Percentiles rank a stretch among this genome's conserved stretches.
These are phyloP conservation scores for Euura saliciscinereae DNA, from an alignment of 1,140 invertebrate genomes.

Conservation along the genomic window DNA sequence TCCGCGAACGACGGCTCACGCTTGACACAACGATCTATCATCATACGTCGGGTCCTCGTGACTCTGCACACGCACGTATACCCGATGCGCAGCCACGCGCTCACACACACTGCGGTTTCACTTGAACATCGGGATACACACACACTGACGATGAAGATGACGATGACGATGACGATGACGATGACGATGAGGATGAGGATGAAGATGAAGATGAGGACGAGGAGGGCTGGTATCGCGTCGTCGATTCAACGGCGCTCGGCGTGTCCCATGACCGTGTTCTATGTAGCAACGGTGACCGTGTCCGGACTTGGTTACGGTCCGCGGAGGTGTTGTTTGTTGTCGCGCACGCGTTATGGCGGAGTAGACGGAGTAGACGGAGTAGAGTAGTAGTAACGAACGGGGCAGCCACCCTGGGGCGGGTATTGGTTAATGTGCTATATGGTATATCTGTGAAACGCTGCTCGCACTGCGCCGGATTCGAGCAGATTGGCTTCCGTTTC, in stretches of 20 bases:
- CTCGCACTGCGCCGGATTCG: slow-evolving; percentile 58
- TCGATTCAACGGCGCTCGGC: too few relatives aligned
- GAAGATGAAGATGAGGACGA: background rate
- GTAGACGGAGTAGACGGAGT: background rate
- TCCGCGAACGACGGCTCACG: too few relatives aligned
- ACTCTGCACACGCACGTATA: too few relatives aligned
- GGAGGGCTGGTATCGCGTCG: background rate
- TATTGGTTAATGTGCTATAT: slow-evolving; percentile 16
- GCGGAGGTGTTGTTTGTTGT: background rate
- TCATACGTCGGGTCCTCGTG: too few relatives aligned
- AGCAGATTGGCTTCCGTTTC: slow-evolving; percentile 59
- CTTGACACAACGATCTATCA: too few relatives aligned
- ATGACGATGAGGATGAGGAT: background rate
- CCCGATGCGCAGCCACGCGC: too few relatives aligned
- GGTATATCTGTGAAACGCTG: slow-evolving; percentile 28
- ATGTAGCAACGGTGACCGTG: too few relatives aligned
- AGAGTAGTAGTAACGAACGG: background rate
- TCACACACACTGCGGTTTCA: too few relatives aligned
- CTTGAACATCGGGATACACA: too few relatives aligned
- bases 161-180: background rate
- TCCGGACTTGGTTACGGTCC: background rate
- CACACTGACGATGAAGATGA: background rate
- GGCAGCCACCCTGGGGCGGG: background rate
- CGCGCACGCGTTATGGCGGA: slow-evolving; percentile 13
- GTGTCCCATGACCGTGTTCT: too few relatives aligned